Evolutionary conservation across 2,888 invertebrate genomes (phyloP), one percentile per base, ranked within the genome.

Genomic region (Caenorhabditis parvicauda): DNA sequence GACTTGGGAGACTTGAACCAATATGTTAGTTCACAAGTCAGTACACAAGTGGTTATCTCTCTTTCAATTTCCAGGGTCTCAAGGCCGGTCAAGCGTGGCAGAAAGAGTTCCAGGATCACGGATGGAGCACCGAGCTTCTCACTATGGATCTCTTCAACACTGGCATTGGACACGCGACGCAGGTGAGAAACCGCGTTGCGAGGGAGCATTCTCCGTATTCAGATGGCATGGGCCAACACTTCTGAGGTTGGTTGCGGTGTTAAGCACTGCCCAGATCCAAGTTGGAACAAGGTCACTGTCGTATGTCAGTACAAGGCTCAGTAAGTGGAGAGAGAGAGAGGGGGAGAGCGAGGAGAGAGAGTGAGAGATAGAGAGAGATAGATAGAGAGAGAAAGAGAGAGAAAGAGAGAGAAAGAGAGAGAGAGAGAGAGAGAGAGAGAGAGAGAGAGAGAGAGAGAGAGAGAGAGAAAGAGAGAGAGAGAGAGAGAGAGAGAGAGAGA

Each of bases 161-260:
- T 32, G 51, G 48, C 32, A 50, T 56, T 21, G 56, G 49, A 29
- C 56, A 56, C 32, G 61, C 61, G 7, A 54, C 61, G 19, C 41
- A n/a, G n/a, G n/a, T n/a, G n/a, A n/a, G n/a, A n/a, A n/a, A n/a
- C n/a, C n/a, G n/a, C 14, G 35, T 35, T n/a, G n/a, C n/a, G n/a
- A n/a, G n/a, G n/a, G n/a, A n/a, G n/a, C n/a, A n/a, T n/a, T n/a
- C n/a, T n/a, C n/a, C n/a, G 35, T 32, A 12, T 32, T 32, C 60
- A 55, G 32, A 60, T 60, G 60, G 60, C 60, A 5, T 62, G 62
- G 62, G 57, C 62, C 5, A 39, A 44, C 6, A 45, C 54, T 12
- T 35, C 45, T 19, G 14, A 54, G 14, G 48, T 63, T 14, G 63
- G 63, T 37, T 63, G 63, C 29, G 63, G 63, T 24, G 63, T 54